phyloP scores from a whole-genome alignment of 1,140 invertebrate species.

The Bombus terrestris region DNA sequence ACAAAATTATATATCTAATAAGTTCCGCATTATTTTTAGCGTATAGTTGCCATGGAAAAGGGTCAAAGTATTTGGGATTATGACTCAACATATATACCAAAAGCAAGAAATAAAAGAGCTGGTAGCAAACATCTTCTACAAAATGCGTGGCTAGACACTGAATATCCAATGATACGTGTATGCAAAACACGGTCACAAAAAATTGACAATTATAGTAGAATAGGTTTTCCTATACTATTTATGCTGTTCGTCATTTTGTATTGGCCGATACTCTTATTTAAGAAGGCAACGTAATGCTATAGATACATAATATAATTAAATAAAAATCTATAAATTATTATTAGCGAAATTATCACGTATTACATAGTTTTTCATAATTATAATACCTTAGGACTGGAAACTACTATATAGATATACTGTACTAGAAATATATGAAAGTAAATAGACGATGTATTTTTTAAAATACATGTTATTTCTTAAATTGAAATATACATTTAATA shows the following conservation, averaged over 20 bases:
- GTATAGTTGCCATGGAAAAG: conserved; percentile 85
- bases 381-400: neutral
- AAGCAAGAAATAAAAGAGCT: conserved; percentile 67
- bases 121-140: conserved; percentile 74
- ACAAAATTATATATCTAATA: neutral
- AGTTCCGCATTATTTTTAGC: conserved; percentile 78
- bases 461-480: neutral
- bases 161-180: conserved; percentile 65
- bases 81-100: conserved; percentile 66
- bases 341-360: neutral
- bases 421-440: neutral
- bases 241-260: conserved; percentile 89
- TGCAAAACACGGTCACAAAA: conserved; percentile 70
- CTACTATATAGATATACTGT: neutral
- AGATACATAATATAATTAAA: neutral
- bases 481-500: neutral
- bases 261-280: conserved; percentile 88
- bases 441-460: neutral
- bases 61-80: conserved; percentile 86
- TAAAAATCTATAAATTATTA: conserved; percentile 14
- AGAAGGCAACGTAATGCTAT: conserved; percentile 78
- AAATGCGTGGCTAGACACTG: conserved; percentile 75
- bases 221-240: conserved; percentile 89
- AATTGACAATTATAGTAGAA: conserved; percentile 81
- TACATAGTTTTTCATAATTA: neutral